phyloP scores from a whole-genome alignment of 92 coral and sea anemone species.

The Bergia puertoricense region DNA sequence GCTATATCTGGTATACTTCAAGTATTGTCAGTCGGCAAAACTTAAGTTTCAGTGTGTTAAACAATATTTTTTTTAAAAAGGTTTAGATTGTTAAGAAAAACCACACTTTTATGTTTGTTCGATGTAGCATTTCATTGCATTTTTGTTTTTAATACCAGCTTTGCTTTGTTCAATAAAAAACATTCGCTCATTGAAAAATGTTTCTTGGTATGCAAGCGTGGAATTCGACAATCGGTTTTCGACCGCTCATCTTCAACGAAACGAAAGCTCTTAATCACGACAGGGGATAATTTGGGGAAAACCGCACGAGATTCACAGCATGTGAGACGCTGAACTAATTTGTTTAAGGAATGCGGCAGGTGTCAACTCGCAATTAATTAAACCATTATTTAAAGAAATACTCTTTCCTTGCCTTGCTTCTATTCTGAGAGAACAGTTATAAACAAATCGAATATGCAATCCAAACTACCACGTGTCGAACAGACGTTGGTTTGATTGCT shows the following conservation, averaged over 20 bases:
- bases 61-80: not conserved
- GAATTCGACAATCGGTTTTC: constrained; percentile 16
- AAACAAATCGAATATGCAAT: not conserved
- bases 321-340: not conserved
- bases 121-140: not conserved
- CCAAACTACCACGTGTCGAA: not conserved
- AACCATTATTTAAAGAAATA: not conserved
- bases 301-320: not conserved
- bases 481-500: not conserved
- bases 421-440: not conserved
- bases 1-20: not conserved
- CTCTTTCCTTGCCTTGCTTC: not conserved
- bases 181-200: not conserved
- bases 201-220: not conserved
- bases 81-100: not conserved
- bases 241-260: not conserved
- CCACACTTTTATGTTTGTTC: not conserved
- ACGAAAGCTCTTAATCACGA: constrained; percentile 5
- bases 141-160: not conserved
- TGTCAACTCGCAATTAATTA: not conserved
- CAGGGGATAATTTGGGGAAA: constrained; percentile 1
- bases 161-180: not conserved
- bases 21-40: not conserved
- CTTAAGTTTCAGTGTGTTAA: not conserved
- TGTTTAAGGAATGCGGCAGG: not conserved